phyloP scores from a whole-genome alignment of 1,140 invertebrate genomes.

The Drosophila obscura region DNA sequence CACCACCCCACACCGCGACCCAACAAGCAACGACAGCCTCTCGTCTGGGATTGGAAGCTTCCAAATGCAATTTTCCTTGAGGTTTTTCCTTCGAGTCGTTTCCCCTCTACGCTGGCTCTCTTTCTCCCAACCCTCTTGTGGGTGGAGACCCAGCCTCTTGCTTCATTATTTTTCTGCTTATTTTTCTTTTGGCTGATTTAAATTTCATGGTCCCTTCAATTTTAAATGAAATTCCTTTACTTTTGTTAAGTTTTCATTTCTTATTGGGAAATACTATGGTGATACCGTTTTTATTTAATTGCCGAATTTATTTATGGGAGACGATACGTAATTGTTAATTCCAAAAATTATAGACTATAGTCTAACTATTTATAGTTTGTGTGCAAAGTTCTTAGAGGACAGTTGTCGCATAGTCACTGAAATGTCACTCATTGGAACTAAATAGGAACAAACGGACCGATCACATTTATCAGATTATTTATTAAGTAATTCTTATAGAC shows the following conservation, averaged over 20 bases:
- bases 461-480: no score
- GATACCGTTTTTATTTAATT: slow-evolving; percentile 1
- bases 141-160: slow-evolving; percentile 56
- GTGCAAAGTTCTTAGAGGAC: no score
- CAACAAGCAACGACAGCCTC: slow-evolving; percentile 31
- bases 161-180: slow-evolving; percentile 23
- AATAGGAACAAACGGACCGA: no score
- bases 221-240: slow-evolving; percentile 72
- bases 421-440: no score
- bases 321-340: no score
- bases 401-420: no score
- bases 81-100: slow-evolving; percentile 58
- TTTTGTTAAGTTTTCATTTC: slow-evolving; percentile 15
- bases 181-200: slow-evolving; percentile 66
- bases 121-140: slow-evolving; percentile 34
- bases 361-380: no score
- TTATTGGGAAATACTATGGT: not conserved
- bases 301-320: not conserved
- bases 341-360: no score
- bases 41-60: slow-evolving; percentile 82
- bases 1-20: not conserved
- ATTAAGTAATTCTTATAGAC: no score
- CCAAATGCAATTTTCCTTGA: slow-evolving; percentile 82
- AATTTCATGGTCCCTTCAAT: slow-evolving; percentile 80
- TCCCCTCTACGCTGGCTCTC: slow-evolving; percentile 55